A percentile compares a stretch with the other conserved stretches of the same genome.
Evolutionary conservation across 2,113 vertebrate species (phyloP).

Genomic region (Lamprotornis superbus): DNA sequence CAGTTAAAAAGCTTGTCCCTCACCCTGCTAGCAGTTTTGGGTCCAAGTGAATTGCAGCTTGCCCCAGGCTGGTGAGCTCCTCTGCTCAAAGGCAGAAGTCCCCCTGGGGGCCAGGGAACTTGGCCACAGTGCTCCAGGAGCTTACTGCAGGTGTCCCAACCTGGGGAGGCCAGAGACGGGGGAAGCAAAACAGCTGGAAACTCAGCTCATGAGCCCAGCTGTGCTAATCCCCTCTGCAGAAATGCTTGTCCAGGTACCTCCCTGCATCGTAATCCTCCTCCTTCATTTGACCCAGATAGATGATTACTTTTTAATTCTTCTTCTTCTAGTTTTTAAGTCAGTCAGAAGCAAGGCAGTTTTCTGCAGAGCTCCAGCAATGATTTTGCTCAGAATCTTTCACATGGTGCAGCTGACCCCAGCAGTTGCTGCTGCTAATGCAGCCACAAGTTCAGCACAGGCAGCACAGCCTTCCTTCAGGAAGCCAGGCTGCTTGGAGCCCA

Average conservation of each 20-base stretch:
- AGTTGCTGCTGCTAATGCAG: background rate
- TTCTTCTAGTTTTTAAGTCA: background rate
- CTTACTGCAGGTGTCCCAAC: background rate
- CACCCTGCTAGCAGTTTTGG: background rate
- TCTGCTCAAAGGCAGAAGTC: background rate
- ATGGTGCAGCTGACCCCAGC: background rate
- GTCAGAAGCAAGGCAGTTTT: background rate
- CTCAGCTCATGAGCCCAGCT: background rate
- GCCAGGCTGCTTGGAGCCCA: rapidly evolving
- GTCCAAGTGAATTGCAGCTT: background rate
- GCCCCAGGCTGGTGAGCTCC: background rate
- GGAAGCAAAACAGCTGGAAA: background rate
- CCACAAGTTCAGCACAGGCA: rapidly evolving
- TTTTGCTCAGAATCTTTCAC: background rate
- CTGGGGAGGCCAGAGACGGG: rapidly evolving
- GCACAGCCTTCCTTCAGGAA: background rate
- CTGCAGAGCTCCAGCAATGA: background rate
- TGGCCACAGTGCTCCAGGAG: rapidly evolving
- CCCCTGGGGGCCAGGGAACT: rapidly evolving
- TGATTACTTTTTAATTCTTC: background rate
- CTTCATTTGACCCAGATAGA: background rate
- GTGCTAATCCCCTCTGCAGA: background rate
- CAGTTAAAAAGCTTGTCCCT: background rate
- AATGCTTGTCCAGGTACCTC: background rate
- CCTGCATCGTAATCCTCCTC: background rate